A percentile compares a stretch with the other conserved stretches of the same genome.
phyloP scores from a whole-genome alignment of 1,140 invertebrate species.

The Orius insidiosus region DNA sequence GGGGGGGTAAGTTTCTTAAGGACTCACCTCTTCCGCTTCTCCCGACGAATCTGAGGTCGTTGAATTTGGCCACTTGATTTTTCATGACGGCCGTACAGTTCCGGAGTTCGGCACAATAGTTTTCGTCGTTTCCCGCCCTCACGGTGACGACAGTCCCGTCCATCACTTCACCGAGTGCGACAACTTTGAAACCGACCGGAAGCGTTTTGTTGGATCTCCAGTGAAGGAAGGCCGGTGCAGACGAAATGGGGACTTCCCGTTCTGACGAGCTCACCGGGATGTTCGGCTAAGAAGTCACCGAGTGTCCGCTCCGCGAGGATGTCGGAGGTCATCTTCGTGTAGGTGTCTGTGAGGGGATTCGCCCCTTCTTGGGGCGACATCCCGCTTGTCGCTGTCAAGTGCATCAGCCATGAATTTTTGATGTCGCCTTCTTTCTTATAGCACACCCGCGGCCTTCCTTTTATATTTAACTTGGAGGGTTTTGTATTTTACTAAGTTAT shows the following conservation, averaged over 20 bases:
- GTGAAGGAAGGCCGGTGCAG: slow-evolving; percentile 78
- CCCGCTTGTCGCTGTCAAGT: slow-evolving; percentile 29
- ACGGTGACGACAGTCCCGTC: slow-evolving; percentile 93
- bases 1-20: too few species aligned
- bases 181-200: slow-evolving; percentile 85
- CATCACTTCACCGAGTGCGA: slow-evolving; percentile 75
- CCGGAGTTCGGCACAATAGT: slow-evolving; percentile 84
- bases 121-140: slow-evolving; percentile 93
- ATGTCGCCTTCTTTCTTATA: background rate
- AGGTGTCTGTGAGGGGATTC: slow-evolving; percentile 55
- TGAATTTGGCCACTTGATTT: slow-evolving; percentile 95
- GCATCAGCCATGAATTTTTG: slow-evolving; percentile 25
- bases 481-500: slow-evolving; percentile 1
- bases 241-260: slow-evolving; percentile 86
- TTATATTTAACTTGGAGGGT: slow-evolving; percentile 1
- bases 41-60: slow-evolving; percentile 92
- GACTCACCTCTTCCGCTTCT: slow-evolving; percentile 87
- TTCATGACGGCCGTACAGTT: slow-evolving; percentile 92
- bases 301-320: slow-evolving; percentile 69
- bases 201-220: slow-evolving; percentile 97
- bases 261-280: slow-evolving; percentile 78
- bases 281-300: slow-evolving; percentile 78
- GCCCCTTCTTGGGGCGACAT: slow-evolving; percentile 29
- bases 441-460: background rate
- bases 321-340: slow-evolving; percentile 76